Conservation (phyloP, 2,113 vertebrate genomes). For the Bujurquina vittata region DNA sequence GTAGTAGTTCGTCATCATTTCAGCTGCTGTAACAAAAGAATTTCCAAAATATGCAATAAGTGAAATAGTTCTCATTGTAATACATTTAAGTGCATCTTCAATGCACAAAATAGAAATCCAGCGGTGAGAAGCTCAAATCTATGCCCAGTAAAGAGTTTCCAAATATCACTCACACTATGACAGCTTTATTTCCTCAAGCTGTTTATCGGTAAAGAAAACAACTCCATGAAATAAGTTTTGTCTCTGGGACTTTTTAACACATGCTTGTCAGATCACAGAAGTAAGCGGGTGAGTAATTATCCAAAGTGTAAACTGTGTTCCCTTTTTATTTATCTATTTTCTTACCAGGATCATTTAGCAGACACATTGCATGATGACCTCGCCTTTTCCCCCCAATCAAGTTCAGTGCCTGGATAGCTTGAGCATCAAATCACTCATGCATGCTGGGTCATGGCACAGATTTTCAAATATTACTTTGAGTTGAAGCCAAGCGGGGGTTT, state of each 20-base stretch:
- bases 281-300: slow-evolving; percentile 13
- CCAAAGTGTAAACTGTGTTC: slow-evolving; percentile 15
- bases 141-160: not conserved
- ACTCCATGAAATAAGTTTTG: not conserved
- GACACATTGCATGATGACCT: slow-evolving; percentile 5
- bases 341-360: not conserved
- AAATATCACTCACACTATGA: not conserved
- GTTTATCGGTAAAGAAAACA: slow-evolving; percentile 19
- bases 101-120: not conserved
- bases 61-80: not conserved
- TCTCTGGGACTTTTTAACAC: not conserved
- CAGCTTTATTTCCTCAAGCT: slow-evolving; percentile 21
- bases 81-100: not conserved
- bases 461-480: slow-evolving; percentile 1
- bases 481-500: not conserved
- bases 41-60: not conserved
- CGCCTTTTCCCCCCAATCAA: slow-evolving; percentile 36
- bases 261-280: slow-evolving; percentile 26
- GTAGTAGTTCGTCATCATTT: not conserved
- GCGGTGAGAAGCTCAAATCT: not conserved
- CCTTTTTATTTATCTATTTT: slow-evolving; percentile 32
- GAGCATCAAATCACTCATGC: not conserved
- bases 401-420: not conserved
- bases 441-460: slow-evolving; percentile 2
- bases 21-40: not conserved